Evolutionary conservation across 2,797 vertebrate genomes (phyloP), one percentile per base, ranked within the genome.

Genomic region (Thripadectes ignobilis): DNA sequence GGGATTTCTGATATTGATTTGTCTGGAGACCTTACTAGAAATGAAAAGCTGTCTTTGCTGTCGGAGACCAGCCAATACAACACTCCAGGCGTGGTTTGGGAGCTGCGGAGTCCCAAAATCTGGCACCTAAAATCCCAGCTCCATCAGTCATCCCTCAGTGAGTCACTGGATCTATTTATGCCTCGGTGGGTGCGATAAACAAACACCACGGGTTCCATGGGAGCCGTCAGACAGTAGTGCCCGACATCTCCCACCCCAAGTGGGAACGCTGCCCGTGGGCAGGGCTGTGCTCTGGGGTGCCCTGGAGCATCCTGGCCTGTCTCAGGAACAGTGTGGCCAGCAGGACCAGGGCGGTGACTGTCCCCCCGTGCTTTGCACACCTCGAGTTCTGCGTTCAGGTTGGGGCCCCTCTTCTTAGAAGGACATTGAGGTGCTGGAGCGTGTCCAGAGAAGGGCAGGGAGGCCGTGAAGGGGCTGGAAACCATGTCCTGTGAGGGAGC

Each of bases 171-270:
- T 43, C 54, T 38, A 14, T 45, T 75, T 36, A 11, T 36, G 52
- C 58, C 46, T 41, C 74, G 0, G 3, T 4, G 45, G 57, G 36
- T 9, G 74, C 48, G 17, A 7, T 7, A 52, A 51, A 32, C 14
- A 51, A 41, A 23, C 3, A 11, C 13, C 1, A 26, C 8, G 0
- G 48, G 68, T 34, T 10, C 24, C 65, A 5, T 1, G 16, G 3
- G 49, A 48, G 8, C 24, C 8, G 46, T 3, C 36, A 2, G 49
- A 7, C 0, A 6, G 81, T n/a, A 1, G 1, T 5, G 13, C 80
- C 39, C 23, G 7, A 3, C 6, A 22, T 30, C 65, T 51, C 32
- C 32, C 62, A 45, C 30, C 62, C 62, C 3, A 6, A 16, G 17
- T n/a, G 41, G 61, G 39, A 12, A 17, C 39, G 9, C 41, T 75